phyloP scores from a whole-genome alignment of 2,113 vertebrate species.

The Aegithalos caudatus region DNA sequence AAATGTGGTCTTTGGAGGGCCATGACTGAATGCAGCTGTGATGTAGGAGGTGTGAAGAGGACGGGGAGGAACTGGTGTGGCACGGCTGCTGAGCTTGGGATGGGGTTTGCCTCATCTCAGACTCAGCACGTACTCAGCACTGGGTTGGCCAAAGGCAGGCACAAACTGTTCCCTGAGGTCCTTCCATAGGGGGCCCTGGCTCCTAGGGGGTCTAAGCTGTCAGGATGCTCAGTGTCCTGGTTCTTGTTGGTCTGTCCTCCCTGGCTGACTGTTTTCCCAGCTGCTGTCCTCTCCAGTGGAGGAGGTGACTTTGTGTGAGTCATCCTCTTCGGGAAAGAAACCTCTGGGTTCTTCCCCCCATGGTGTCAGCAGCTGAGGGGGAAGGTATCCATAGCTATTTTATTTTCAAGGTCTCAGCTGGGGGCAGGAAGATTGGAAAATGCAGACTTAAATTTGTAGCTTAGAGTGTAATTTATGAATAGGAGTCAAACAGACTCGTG shows the following conservation, averaged over 20 bases:
- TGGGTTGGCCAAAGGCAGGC: background rate
- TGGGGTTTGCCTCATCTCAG: background rate
- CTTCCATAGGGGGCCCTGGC: background rate
- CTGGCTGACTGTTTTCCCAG: conserved; percentile 39
- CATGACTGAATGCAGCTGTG: background rate
- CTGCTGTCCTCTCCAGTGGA: conserved; percentile 24
- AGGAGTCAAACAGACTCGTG: background rate
- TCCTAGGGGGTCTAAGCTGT: conserved; percentile 12
- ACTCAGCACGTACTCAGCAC: background rate
- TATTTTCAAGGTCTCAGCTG: conserved; percentile 25
- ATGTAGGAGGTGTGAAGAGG: conserved; percentile 5
- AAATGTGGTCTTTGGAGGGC: background rate
- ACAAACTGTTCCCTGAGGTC: background rate
- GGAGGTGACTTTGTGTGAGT: conserved; percentile 21
- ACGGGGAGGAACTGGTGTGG: background rate
- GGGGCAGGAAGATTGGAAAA: conserved; percentile 38
- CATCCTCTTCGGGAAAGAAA: conserved; percentile 27
- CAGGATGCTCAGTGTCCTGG: background rate
- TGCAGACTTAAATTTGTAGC: background rate
- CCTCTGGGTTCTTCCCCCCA: background rate
- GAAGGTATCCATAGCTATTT: background rate
- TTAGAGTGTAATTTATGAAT: background rate
- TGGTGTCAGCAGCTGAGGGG: background rate
- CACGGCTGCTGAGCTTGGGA: background rate
- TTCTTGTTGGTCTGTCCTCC: background rate